Evolutionary conservation across 2,113 vertebrate species (phyloP).

Genomic region (Dromas ardeola): DNA sequence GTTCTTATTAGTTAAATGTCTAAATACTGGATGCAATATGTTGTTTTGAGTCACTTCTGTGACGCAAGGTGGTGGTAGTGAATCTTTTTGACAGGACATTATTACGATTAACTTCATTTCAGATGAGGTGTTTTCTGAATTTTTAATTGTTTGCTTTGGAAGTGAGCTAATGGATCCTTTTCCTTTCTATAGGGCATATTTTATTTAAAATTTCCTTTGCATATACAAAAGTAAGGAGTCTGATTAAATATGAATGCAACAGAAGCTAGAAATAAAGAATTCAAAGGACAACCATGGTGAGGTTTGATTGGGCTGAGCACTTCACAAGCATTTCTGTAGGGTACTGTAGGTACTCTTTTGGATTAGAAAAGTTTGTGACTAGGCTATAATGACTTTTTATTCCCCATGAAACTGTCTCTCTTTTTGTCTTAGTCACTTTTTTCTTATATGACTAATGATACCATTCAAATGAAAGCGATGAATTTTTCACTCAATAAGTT

Average conservation of each 20-base stretch:
- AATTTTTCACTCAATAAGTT: conserved; percentile 26
- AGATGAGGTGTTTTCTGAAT: not conserved
- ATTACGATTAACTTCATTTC: not conserved
- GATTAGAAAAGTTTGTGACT: conserved; percentile 31
- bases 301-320: conserved; percentile 36
- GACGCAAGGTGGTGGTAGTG: not conserved
- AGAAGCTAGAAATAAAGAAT: conserved; percentile 53
- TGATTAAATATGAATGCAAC: conserved; percentile 51
- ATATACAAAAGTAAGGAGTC: conserved; percentile 12
- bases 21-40: not conserved
- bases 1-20: not conserved
- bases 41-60: not conserved
- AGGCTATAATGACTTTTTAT: conserved; percentile 41
- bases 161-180: conserved; percentile 17
- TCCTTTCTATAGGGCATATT: not conserved
- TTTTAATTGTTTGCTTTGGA: not conserved
- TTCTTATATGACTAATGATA: conserved; percentile 29
- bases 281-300: conserved; percentile 9
- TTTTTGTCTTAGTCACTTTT: conserved; percentile 38
- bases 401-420: not conserved
- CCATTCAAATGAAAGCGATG: conserved; percentile 24
- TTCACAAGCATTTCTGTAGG: conserved; percentile 47
- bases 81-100: not conserved
- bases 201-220: conserved; percentile 42
- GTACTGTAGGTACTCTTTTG: conserved; percentile 4